phyloP scores from a whole-genome alignment of 2,113 vertebrate species.

The Pelvicachromis taeniatus region DNA sequence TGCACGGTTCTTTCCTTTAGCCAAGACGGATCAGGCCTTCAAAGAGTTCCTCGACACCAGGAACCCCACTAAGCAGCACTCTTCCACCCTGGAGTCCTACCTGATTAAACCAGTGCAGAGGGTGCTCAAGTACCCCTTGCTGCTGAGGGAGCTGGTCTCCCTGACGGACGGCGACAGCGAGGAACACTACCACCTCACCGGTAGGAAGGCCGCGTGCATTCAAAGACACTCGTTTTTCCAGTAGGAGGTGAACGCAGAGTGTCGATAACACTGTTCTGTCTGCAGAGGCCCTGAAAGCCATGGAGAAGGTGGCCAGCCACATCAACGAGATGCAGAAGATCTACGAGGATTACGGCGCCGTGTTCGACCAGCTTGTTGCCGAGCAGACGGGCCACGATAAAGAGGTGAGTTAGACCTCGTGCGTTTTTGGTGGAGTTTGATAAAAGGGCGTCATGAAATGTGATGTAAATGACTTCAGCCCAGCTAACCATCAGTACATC shows the following conservation, averaged over 20 bases:
- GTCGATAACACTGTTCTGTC: neutral
- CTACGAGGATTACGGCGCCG: constrained; percentile 92
- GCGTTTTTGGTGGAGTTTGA: neutral
- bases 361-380: constrained; percentile 93
- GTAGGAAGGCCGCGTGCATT: constrained; percentile 50
- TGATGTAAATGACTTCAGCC: neutral
- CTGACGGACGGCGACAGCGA: constrained; percentile 92
- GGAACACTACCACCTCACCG: constrained; percentile 94
- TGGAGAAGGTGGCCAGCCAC: constrained; percentile 98
- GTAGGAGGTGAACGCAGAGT: neutral
- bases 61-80: constrained; percentile 96
- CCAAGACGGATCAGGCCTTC: constrained; percentile 91
- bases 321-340: constrained; percentile 99
- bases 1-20: constrained; percentile 49
- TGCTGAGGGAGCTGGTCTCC: constrained; percentile 92
- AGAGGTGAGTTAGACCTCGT: constrained; percentile 76
- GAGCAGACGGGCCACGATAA: constrained; percentile 88
- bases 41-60: constrained; percentile 89
- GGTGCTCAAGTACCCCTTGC: constrained; percentile 94
- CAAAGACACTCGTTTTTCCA: neutral
- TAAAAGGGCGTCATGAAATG: neutral
- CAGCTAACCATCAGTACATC: neutral
- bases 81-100: constrained; percentile 93
- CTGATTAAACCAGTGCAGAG: constrained; percentile 98
- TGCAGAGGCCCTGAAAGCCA: constrained; percentile 92